Evolutionary conservation across 2,797 vertebrate species (phyloP).

Genomic region (Borostomias antarcticus): DNA sequence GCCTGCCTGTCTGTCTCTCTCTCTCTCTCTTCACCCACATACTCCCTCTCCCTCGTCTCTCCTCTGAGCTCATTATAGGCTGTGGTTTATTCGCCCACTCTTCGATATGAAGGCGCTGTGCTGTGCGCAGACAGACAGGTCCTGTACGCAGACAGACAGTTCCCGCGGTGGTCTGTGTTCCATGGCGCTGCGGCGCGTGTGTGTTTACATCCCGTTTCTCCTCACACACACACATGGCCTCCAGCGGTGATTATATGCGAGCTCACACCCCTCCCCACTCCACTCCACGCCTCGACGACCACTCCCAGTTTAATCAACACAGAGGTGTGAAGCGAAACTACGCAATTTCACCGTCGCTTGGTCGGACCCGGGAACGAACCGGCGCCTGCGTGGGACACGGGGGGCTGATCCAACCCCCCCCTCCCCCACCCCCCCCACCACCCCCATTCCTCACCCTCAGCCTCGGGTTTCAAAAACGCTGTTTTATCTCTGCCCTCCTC

Average conservation of each 20-base stretch:
- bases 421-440: too few relatives aligned
- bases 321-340: background rate
- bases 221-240: constrained; percentile 6
- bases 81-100: constrained; percentile 43
- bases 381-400: too few relatives aligned
- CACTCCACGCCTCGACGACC: background rate
- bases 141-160: too few relatives aligned
- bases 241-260: constrained; percentile 11
- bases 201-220: constrained; percentile 8
- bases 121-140: constrained; percentile 31
- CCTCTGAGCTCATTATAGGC: constrained; percentile 47
- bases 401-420: too few relatives aligned
- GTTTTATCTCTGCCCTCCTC: constrained; percentile 37
- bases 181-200: background rate
- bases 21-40: too few relatives aligned
- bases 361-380: background rate
- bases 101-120: constrained; percentile 27
- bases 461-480: constrained; percentile 13
- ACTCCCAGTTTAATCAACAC: background rate
- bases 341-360: background rate
- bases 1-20: too few relatives aligned
- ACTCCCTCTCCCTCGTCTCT: constrained; percentile 23
- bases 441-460: constrained; percentile 4
- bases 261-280: constrained; percentile 3
- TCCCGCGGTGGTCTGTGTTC: constrained; percentile 2